Evolutionary conservation across 2,888 invertebrate genomes (phyloP), one percentile per base, ranked within the genome.

Genomic region (Agonopterix alstromeriana): DNA sequence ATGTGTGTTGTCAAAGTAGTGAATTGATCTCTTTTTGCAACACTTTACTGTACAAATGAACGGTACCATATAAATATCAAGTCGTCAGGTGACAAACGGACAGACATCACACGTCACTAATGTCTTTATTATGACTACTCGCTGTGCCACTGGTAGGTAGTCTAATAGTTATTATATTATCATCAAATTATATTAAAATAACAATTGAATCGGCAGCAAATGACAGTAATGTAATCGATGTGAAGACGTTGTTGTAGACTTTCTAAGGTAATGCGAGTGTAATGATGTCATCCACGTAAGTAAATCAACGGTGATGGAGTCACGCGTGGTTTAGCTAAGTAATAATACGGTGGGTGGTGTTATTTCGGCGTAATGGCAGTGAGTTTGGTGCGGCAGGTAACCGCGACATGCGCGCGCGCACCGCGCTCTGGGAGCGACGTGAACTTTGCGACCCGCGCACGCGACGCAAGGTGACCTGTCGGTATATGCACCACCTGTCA

Each of bases 211-310:
- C 65, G 70, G 61, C 67, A 61, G 63, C 64, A 63, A 71, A 70
- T 66, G 65, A 70, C 61, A 61, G 59, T 57, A 60, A 59, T 58
- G 66, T 67, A 63, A 67, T 67, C 61, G 60, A 65, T 61, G 67
- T 60, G 27, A 27, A 27, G 5, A 57, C 14, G 42, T 12, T 14
- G 42, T 17, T 27, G 51, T 51, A 54, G 55, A 55, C 56, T 58
- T 58, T 45, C 56, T 57, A 63, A 65, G 67, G 70, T 68, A 73
- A 75, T 73, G 72, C 67, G 63, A 27, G 63, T 66, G 53, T 74
- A 73, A 77, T 78, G 70, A 76, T 74, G 76, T 77, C 74, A 70
- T 73, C 72, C 65, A 61, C 54, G 68, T 70, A 72, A 74, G 65
- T 73, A 70, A 73, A 73, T 75, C 70, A 72, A 65, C 63, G 57